phyloP scores from a whole-genome alignment of 64 coral and sea anemone species.

The Stichodactyla helianthus region DNA sequence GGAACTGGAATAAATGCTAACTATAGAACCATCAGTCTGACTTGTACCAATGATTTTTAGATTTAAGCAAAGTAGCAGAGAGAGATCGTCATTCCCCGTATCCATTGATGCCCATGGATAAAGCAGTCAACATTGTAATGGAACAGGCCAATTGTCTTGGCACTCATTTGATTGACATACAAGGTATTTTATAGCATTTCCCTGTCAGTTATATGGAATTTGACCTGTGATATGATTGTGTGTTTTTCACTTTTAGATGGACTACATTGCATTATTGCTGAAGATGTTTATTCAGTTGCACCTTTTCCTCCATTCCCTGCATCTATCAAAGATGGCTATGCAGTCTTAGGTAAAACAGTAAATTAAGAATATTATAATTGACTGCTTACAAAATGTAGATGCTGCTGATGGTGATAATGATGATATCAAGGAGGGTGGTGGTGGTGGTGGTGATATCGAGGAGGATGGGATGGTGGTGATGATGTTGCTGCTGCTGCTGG shows the following conservation, averaged over 20 bases:
- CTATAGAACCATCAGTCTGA: not conserved
- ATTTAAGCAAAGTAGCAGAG: slow-evolving; percentile 72
- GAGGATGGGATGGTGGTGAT: too few relatives aligned
- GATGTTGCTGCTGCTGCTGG: too few relatives aligned
- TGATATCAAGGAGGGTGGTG: too few relatives aligned
- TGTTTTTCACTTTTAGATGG: slow-evolving; percentile 41
- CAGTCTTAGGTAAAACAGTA: slow-evolving; percentile 53
- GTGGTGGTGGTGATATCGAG: too few relatives aligned
- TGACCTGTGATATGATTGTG: not conserved
- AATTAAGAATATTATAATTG: too few relatives aligned
- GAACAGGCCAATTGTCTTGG: slow-evolving; percentile 29
- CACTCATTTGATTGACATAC: slow-evolving; percentile 1
- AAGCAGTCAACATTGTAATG: slow-evolving; percentile 65
- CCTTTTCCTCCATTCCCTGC: slow-evolving; percentile 92
- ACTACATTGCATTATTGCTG: slow-evolving; percentile 60
- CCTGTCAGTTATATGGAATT: not conserved
- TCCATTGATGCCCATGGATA: slow-evolving; percentile 70
- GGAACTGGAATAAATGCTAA: too few relatives aligned
- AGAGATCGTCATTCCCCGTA: slow-evolving; percentile 90
- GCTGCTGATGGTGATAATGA: too few relatives aligned
- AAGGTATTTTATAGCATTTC: slow-evolving; percentile 16
- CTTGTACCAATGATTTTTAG: not conserved
- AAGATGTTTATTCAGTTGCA: slow-evolving; percentile 65
- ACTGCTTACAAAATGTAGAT: too few relatives aligned
- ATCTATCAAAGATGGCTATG: slow-evolving; percentile 97